phyloP scores from a whole-genome alignment of 1,140 invertebrate genomes.

The Procambarus virginalis region DNA sequence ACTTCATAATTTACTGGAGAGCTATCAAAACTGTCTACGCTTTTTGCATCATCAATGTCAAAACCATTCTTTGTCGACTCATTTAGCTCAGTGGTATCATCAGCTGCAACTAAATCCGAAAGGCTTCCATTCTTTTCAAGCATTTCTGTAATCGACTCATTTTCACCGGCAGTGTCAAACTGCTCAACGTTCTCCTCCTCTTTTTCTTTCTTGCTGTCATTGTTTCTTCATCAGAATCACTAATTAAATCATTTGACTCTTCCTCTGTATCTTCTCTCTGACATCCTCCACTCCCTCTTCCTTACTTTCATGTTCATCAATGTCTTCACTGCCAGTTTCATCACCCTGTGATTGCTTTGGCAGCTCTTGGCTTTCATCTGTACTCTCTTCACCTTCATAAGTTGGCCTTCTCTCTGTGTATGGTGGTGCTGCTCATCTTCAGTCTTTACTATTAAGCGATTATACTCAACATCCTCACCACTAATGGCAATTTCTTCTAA shows the following conservation, averaged over 20 bases:
- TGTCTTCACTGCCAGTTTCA: background rate
- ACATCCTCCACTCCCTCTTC: background rate
- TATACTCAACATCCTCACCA: conserved; percentile 56
- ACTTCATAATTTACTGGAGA: conserved; percentile 45
- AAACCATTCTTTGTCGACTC: too few species aligned
- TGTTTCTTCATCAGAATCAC: background rate
- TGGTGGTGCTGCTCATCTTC: background rate
- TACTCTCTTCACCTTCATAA: conserved; percentile 5
- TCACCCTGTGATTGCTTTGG: too few species aligned
- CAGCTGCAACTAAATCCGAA: background rate
- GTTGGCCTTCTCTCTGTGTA: background rate
- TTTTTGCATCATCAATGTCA: background rate
- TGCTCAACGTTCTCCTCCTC: background rate
- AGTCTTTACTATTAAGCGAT: background rate
- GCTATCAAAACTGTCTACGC: background rate
- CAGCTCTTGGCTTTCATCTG: background rate
- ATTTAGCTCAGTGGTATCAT: too few species aligned
- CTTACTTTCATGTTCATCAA: conserved; percentile 1
- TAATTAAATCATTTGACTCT: background rate
- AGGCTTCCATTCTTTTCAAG: background rate
- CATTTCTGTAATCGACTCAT: background rate
- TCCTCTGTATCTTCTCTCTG: background rate
- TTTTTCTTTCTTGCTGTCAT: background rate
- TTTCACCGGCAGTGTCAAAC: background rate
- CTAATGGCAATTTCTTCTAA: conserved; percentile 35